Evolutionary conservation across 2,113 vertebrate genomes (phyloP), one percentile per base, ranked within the genome.

Genomic region (Pseudopodoces humilis): DNA sequence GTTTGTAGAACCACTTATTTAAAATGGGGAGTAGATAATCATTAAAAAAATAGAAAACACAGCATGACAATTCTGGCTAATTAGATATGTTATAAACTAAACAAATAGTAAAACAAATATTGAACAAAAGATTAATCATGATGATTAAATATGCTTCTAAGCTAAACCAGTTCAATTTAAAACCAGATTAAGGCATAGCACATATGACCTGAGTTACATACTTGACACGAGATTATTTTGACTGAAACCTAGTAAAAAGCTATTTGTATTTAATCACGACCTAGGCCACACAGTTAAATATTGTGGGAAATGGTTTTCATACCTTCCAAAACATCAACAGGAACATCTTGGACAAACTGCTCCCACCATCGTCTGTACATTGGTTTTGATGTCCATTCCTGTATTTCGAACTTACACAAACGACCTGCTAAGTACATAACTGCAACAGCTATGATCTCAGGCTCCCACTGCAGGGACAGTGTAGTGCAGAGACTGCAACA

Each of bases 351-450:
- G 44, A 99, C 99, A 95, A 99, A 99, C 95, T 99, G 99, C 93
- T 99, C 99, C 99, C 99, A 99, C 99, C 99, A 99, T 44, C 99
- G 98, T 44, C 99, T 98, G 10, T 99, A 99, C 23, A 99, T 98
- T 87, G 99, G 99, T 89, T 99, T 99, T 39, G 98, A 98, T 4
- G 99, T 99, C 99, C 99, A 99, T 76, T 99, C 99, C 94, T 99
- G 99, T 90, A 99, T 99, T 94, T 99, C 99, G 83, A 99, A 99
- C 92, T 99, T 99, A 86, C 99, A 99, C 86, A 99, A 96, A 18
- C 99, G 99, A 21, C 99, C 99, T 2, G 99, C 99, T 47, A 99
- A 97, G 86, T 99, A 99, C 99, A 99, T 99, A 75, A 99, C 99
- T 3, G 99, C 99, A 47, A 99, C 99, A 0, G 99, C 99, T 43